phyloP scores from a whole-genome alignment of 2,888 invertebrate species.

The Himalopsyche japonica region DNA sequence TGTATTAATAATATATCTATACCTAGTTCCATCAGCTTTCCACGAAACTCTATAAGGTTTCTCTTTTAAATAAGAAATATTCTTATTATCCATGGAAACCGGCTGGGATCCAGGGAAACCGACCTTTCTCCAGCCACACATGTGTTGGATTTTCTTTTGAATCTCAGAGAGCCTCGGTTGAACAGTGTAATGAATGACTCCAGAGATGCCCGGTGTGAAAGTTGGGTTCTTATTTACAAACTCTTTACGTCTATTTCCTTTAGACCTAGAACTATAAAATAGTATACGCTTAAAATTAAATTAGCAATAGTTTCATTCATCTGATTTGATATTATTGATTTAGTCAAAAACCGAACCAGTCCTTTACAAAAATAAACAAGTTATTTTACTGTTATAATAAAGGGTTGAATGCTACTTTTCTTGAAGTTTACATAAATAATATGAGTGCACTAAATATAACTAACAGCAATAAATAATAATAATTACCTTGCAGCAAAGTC shows the following conservation, averaged over 20 bases:
- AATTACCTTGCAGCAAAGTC: slow-evolving; percentile 17
- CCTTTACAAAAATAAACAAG: background rate
- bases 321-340: too few species aligned
- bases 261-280: slow-evolving; percentile 39
- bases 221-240: slow-evolving; percentile 63
- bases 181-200: slow-evolving; percentile 72
- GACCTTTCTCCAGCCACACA: slow-evolving; percentile 76
- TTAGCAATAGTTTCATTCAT: background rate
- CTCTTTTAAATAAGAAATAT: slow-evolving; percentile 72
- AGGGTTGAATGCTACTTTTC: background rate
- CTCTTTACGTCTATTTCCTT: slow-evolving; percentile 58
- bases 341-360: too few species aligned
- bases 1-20: slow-evolving; percentile 40
- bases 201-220: slow-evolving; percentile 88
- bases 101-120: slow-evolving; percentile 98
- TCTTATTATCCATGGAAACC: slow-evolving; percentile 89
- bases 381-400: background rate
- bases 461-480: background rate
- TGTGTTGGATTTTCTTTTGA: slow-evolving; percentile 74
- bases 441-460: background rate
- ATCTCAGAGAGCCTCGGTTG: slow-evolving; percentile 64
- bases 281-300: background rate
- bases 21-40: slow-evolving; percentile 98
- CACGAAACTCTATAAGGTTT: slow-evolving; percentile 96
- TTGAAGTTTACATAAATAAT: background rate